Evolutionary conservation across 1,140 invertebrate genomes (phyloP).

Genomic region (Heterodera schachtii): DNA sequence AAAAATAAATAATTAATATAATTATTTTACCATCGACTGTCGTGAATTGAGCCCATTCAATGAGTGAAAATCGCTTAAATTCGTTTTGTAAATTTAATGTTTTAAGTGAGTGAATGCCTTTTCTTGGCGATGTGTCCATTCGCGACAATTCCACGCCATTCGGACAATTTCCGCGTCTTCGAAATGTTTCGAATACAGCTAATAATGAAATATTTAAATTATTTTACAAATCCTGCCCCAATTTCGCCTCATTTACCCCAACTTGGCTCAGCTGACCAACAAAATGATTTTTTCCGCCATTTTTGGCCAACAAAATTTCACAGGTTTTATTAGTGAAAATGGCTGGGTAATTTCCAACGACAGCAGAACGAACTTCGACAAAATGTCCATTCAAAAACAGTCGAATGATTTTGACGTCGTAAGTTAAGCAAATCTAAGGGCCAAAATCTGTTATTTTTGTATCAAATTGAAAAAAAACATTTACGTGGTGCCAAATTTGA

Average conservation of each 20-base stretch:
- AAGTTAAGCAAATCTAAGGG: background rate
- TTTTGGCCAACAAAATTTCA: background rate
- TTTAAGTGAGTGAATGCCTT: background rate
- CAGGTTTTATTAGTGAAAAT: background rate
- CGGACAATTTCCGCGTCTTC: background rate
- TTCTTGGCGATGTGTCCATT: slow-evolving; percentile 3
- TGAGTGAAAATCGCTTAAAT: background rate
- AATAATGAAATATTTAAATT: background rate
- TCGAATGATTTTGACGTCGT: background rate
- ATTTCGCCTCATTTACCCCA: background rate
- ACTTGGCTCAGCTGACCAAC: slow-evolving; percentile 4
- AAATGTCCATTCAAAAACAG: background rate
- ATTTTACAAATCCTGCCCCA: too few relatives aligned
- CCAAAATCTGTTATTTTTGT: too few relatives aligned
- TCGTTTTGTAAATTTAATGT: background rate
- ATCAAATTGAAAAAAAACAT: background rate
- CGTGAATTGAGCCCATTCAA: slow-evolving; percentile 12
- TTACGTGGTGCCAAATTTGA: slow-evolving; percentile 13
- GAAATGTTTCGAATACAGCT: slow-evolving; percentile 15
- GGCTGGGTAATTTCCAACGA: background rate
- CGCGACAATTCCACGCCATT: background rate
- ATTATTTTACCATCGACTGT: background rate
- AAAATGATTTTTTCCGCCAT: background rate
- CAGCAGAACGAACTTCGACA: background rate
- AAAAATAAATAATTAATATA: background rate